Base-by-base conservation (phyloP, 2,888 invertebrate genomes). In the Holacanthella duospinosa region DNA sequence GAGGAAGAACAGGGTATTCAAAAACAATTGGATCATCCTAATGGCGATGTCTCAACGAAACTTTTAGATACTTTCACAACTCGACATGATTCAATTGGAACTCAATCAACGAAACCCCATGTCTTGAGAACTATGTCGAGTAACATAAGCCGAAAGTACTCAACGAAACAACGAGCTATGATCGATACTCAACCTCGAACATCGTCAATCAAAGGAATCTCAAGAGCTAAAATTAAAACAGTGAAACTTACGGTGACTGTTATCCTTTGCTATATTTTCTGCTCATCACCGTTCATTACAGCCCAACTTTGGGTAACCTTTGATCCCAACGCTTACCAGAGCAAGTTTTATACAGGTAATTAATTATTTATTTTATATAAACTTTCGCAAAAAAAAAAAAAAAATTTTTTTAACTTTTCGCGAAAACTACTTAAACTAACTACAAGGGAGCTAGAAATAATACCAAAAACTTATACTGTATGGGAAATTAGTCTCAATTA, bases 281-380 rank as follows among this genome's bases (percentile, higher is more conserved):
- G 86, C 71, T 86, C 85, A 74, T 80, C 82, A 57, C 87, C 87
- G 1, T 87, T 84, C 74, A 84, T 85, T 69, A 78, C 82, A 53
- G 82, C 83, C n/a, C 82, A 84, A 74, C 77, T 85, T 48, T 85
- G 84, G 84, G 81, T 81, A 27, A 79, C 80, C 6, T 83, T 82
- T 79, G 81, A 82, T 73, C 80, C 82, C 1, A 68, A 76, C 36
- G 79, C 80, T 0, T 64, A 71, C 26, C 73, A 67, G 2, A 73
- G 74, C 16, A 72, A 75, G 4, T 75, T 76, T 67, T 75, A 72
- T 59, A 70, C 71, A 63, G 75, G 76, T 75, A 71, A 65, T 68
- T 59, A 9, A n/a, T 60, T 55, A 1, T 25, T 9, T 36, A 36
- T 9, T 36, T 16, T 36, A n/a, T n/a, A n/a, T n/a, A n/a, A n/a